Conservation (phyloP, 2,797 vertebrate genomes). For the Hemitrygon akajei region DNA sequence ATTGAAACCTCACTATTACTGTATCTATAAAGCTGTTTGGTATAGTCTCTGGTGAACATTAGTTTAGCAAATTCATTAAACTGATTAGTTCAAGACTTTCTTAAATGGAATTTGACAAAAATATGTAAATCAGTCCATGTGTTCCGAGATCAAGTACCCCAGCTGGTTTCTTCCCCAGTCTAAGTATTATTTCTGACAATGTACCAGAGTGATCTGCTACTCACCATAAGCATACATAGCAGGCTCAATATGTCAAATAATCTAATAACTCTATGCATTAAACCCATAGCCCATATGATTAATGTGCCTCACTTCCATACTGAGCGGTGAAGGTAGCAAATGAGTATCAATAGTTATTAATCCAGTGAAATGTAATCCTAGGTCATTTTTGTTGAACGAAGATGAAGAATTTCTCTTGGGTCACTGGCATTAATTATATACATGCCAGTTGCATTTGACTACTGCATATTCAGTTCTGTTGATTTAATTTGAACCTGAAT, state of each 20-base stretch:
- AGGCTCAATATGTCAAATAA: too few relatives aligned
- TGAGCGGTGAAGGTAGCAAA: background rate
- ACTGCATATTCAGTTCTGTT: too few relatives aligned
- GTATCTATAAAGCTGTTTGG: background rate
- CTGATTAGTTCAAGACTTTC: background rate
- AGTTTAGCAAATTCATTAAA: background rate
- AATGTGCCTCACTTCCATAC: background rate
- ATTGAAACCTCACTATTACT: background rate
- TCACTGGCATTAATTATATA: too few relatives aligned
- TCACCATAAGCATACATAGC: too few relatives aligned
- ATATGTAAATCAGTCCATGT: background rate
- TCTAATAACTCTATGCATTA: background rate
- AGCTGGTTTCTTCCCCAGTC: background rate
- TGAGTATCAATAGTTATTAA: background rate
- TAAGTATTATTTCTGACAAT: background rate
- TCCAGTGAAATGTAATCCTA: background rate
- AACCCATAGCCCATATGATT: background rate
- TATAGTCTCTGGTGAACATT: background rate
- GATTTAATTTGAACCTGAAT: too few relatives aligned
- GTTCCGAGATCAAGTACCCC: background rate
- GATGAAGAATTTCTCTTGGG: background rate
- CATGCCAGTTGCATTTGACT: too few relatives aligned
- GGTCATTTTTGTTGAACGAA: background rate
- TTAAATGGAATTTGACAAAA: too few relatives aligned
- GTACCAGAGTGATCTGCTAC: too few relatives aligned